A percentile compares a stretch with the other conserved stretches of the same genome.
phyloP scores from a whole-genome alignment of 2,113 vertebrate species.

The Coreoperca whiteheadi region DNA sequence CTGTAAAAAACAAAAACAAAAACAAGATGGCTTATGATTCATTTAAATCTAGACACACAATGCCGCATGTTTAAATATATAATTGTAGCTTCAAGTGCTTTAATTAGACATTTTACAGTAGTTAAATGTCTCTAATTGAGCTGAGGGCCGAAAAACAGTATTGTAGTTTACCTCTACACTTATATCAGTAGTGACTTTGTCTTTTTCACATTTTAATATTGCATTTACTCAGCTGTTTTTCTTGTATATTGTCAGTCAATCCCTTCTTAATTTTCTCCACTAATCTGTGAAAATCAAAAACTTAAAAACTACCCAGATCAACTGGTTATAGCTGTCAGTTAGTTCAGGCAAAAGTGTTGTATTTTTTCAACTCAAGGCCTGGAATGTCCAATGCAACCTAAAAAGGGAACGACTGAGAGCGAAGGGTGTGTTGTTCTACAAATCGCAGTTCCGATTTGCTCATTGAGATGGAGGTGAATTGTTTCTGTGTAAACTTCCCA shows the following conservation, averaged over 20 bases:
- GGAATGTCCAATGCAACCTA: not conserved
- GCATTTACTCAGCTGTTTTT: not conserved
- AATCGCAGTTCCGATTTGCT: not conserved
- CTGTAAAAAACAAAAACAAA: no score
- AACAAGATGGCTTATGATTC: not conserved
- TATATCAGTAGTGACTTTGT: not conserved
- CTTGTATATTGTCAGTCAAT: not conserved
- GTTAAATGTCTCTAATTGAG: no score
- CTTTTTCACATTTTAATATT: not conserved
- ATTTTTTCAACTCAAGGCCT: no score
- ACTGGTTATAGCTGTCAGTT: not conserved
- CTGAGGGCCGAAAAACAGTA: not conserved
- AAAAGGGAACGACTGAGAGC: not conserved
- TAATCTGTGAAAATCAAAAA: not conserved
- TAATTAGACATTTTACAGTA: no score
- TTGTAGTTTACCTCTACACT: not conserved
- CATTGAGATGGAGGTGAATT: not conserved
- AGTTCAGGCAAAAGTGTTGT: no score
- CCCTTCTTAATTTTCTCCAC: not conserved
- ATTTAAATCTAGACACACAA: no score
- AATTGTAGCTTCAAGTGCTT: not conserved
- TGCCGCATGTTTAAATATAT: not conserved
- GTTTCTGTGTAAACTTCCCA: constrained; percentile 77
- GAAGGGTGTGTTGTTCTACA: no score
- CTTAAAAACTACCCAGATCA: not conserved